These are phyloP conservation scores for Thryonomys swinderianus DNA, from an alignment of 2,113 vertebrate species.

Conservation along the genomic window DNA sequence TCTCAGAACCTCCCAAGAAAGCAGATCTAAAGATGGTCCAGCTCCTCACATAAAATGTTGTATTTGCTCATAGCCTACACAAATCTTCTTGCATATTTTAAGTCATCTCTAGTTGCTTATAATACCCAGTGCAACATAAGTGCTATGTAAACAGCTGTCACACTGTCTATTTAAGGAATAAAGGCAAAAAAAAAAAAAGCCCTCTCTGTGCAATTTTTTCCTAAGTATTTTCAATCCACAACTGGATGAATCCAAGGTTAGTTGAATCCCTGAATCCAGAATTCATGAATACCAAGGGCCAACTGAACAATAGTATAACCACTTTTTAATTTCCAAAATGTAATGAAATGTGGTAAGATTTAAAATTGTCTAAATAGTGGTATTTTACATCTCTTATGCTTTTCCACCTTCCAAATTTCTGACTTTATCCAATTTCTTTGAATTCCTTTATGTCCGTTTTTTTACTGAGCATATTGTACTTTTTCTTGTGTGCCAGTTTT, in stretches of 20 bases:
- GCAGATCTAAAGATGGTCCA: neutral
- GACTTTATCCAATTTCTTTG: neutral
- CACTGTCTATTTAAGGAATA: neutral
- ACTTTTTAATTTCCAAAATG: neutral
- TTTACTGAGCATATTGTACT: neutral
- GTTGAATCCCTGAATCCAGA: neutral
- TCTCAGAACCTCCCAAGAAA: neutral
- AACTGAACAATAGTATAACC: neutral
- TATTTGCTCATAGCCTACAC: neutral
- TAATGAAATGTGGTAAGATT: neutral
- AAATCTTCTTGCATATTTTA: neutral
- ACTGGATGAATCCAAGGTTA: neutral
- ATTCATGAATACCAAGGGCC: too few relatives aligned
- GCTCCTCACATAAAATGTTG: neutral
- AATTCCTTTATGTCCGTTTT: neutral
- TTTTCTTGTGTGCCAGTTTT: neutral
- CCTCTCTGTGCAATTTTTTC: neutral
- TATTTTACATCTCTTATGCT: neutral
- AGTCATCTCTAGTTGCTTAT: neutral
- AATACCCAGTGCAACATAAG: too few relatives aligned
- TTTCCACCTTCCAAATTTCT: neutral
- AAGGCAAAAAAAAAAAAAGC: neutral
- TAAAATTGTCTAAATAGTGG: neutral
- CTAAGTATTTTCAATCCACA: neutral
- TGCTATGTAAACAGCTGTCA: neutral